These are phyloP conservation scores for Toxonevra muliebris DNA, from an alignment of 2,888 invertebrate species.

Conservation along the genomic window DNA sequence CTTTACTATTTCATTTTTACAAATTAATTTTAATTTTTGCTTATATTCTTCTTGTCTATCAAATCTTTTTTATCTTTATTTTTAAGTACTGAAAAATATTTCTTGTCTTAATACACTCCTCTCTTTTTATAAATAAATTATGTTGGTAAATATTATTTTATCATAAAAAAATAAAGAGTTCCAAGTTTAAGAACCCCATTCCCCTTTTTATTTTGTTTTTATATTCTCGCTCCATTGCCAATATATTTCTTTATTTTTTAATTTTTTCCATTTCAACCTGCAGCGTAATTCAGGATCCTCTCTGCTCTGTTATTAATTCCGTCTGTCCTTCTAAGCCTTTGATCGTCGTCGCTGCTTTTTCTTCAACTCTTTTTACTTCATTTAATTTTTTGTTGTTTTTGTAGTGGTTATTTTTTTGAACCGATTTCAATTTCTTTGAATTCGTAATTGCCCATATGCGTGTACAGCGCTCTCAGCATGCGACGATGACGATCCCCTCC, in stretches of 20 bases:
- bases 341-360: conserved; percentile 21
- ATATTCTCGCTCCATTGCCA: not conserved
- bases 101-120: too few species aligned
- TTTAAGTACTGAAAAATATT: too few species aligned
- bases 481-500: conserved; percentile 30
- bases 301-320: conserved; percentile 52
- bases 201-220: conserved; percentile 9
- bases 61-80: too few species aligned
- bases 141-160: too few species aligned
- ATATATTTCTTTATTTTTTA: conserved; percentile 10
- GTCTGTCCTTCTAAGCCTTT: conserved; percentile 9
- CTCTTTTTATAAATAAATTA: too few species aligned
- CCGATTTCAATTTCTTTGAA: conserved; percentile 34
- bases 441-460: conserved; percentile 52
- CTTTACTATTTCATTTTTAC: too few species aligned
- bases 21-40: too few species aligned
- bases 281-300: conserved; percentile 58
- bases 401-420: conserved; percentile 44
- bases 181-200: conserved; percentile 27
- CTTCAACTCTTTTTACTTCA: not conserved
- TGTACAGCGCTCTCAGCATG: conserved; percentile 47
- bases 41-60: too few species aligned
- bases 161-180: too few species aligned
- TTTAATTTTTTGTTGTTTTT: conserved; percentile 45
- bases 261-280: conserved; percentile 34